These are phyloP conservation scores for Sarcophaga variegata DNA, from an alignment of 2,888 invertebrate genomes.

Conservation along the genomic window DNA sequence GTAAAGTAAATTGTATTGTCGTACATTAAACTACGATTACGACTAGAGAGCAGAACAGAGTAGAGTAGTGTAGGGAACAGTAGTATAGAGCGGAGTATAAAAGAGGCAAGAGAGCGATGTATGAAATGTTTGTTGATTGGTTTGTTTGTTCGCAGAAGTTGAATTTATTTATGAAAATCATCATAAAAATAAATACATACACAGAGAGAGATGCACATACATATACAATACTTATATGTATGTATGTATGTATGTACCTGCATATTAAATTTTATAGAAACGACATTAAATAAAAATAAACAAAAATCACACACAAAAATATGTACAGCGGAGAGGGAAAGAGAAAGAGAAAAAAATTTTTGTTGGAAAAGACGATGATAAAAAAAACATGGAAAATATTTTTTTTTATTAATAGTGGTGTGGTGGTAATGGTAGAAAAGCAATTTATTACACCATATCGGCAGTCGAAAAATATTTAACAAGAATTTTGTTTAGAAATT, in stretches of 20 bases:
- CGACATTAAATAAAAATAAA: constrained; percentile 4
- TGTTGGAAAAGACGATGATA: not conserved
- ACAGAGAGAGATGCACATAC: not conserved
- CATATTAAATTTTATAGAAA: constrained; percentile 23
- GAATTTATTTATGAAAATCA: constrained; percentile 65
- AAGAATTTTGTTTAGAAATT: no score
- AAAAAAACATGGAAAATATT: constrained; percentile 5
- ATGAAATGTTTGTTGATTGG: constrained; percentile 11
- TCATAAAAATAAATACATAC: constrained; percentile 46
- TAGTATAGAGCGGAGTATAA: not conserved
- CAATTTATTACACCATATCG: constrained; percentile 35
- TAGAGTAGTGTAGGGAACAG: not conserved
- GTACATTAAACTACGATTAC: constrained; percentile 26
- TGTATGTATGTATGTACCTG: not conserved
- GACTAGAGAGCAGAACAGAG: not conserved
- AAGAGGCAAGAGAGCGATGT: not conserved
- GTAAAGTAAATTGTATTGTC: constrained; percentile 13
- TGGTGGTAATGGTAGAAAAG: not conserved
- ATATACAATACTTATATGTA: not conserved
- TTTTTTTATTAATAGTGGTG: not conserved
- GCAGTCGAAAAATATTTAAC: no score
- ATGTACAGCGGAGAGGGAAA: not conserved
- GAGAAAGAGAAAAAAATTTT: not conserved
- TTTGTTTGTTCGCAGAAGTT: constrained; percentile 49
- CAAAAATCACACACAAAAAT: constrained; percentile 29